Percentiles rank a stretch among this genome's conserved stretches.
Evolutionary conservation across 1,140 invertebrate species (phyloP).

Genomic region (Dinoponera quadriceps): DNA sequence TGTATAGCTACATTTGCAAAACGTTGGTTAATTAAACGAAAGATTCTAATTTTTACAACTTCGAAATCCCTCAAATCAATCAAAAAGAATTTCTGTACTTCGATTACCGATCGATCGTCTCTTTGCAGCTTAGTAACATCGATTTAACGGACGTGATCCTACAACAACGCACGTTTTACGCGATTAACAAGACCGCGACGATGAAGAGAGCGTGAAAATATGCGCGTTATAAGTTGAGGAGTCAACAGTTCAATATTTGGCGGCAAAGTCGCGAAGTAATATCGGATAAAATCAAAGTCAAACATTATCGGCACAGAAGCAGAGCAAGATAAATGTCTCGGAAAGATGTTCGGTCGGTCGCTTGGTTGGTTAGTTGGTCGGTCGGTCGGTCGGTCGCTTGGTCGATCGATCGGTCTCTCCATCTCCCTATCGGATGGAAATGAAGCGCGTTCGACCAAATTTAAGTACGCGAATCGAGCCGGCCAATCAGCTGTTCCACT

Average conservation of each 20-base stretch:
- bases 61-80: no score
- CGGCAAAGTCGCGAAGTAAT: conserved; percentile 48
- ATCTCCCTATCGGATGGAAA: conserved; percentile 25
- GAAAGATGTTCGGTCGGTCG: not conserved
- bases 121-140: not conserved
- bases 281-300: conserved; percentile 41
- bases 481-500: conserved; percentile 58
- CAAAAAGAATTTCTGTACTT: not conserved
- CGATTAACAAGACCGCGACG: not conserved
- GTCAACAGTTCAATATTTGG: conserved; percentile 37
- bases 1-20: no score
- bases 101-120: no score
- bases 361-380: not conserved
- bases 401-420: not conserved
- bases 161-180: not conserved
- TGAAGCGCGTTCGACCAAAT: conserved; percentile 62
- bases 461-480: conserved; percentile 63
- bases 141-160: not conserved
- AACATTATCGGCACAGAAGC: conserved; percentile 22
- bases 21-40: no score
- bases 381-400: not conserved
- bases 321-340: conserved; percentile 12
- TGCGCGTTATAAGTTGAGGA: conserved; percentile 14
- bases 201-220: conserved; percentile 12
- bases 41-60: no score